Evolutionary conservation across 2,888 invertebrate species (phyloP), one percentile per base, ranked within the genome.

Genomic region (Salpingus planirostris): DNA sequence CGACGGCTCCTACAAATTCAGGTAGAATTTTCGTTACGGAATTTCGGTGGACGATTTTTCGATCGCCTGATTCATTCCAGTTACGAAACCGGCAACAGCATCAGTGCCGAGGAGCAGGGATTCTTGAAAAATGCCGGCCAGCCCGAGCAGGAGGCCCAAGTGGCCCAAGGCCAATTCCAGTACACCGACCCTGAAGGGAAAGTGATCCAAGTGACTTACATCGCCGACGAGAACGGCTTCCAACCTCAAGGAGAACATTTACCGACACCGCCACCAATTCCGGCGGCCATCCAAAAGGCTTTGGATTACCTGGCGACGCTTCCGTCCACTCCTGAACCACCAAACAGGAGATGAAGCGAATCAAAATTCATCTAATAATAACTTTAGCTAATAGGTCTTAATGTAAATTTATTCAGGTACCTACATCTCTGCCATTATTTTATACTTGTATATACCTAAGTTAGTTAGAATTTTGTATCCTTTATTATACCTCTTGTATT

Each of bases 141-240:
- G 44, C 61, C 66, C 35, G 70, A 71, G 32, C 58, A 65, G 31
- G 74, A 72, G 49, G 67, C 66, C 31, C 72, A 74, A 59, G 70
- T 71, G 25, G 69, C 69, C 21, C 64, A 65, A 47, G 70, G 69
- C 48, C 71, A 73, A 49, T 77, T 67, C 54, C 68, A 71, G 41
- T 78, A 75, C 43, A 73, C 73, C 1, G 71, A 69, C 1, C 73
- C 73, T 10, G 73, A 74, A 46, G 73, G 73, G 42, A 40, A 57
- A 42, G 46, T 49, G 3, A 52, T 57, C 13, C 69, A 73, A 45
- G 52, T 80, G 36, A 64, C 68, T 1, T 82, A 81, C 62, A 61
- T 73, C 21, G 80, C 82, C 29, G 74, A 81, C 51, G 80, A 81
- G 56, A 79, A 80, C 44, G 80, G 80, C 30, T 79, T 68, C 68